Conservation (phyloP, 2,888 invertebrate species). For the Neelides folsomi region DNA sequence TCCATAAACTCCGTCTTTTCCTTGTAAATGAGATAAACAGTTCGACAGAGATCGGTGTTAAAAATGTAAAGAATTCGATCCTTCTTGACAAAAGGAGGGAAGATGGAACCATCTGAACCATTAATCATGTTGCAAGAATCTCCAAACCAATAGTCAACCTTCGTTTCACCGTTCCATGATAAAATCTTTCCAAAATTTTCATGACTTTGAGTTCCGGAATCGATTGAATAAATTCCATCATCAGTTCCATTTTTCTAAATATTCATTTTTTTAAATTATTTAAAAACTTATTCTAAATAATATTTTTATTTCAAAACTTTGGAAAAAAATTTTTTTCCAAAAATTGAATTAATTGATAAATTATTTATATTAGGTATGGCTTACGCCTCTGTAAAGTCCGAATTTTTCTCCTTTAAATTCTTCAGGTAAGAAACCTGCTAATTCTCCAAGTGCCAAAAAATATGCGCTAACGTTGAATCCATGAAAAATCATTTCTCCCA, state of each 20-base stretch:
- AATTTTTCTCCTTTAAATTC: constrained; percentile 17
- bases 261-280: background rate
- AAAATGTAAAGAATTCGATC: constrained; percentile 13
- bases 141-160: constrained; percentile 17
- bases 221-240: constrained; percentile 21
- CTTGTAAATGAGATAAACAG: constrained; percentile 22
- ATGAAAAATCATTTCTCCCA: constrained; percentile 13
- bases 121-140: constrained; percentile 19
- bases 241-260: constrained; percentile 24
- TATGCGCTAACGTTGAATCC: constrained; percentile 8
- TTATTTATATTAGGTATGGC: background rate
- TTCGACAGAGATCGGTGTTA: constrained; percentile 21
- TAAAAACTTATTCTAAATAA: background rate
- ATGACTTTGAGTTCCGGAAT: constrained; percentile 12
- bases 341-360: background rate
- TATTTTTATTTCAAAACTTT: background rate
- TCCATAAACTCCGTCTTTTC: constrained; percentile 21
- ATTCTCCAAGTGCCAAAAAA: constrained; percentile 6
- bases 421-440: constrained; percentile 12
- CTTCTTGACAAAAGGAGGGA: constrained; percentile 23
- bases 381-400: constrained; percentile 15
- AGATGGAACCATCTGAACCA: constrained; percentile 16
- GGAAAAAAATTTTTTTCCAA: background rate
- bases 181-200: constrained; percentile 14
- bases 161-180: constrained; percentile 12